phyloP scores from a whole-genome alignment of 2,888 invertebrate species.

The Stenolophus ochropezus region DNA sequence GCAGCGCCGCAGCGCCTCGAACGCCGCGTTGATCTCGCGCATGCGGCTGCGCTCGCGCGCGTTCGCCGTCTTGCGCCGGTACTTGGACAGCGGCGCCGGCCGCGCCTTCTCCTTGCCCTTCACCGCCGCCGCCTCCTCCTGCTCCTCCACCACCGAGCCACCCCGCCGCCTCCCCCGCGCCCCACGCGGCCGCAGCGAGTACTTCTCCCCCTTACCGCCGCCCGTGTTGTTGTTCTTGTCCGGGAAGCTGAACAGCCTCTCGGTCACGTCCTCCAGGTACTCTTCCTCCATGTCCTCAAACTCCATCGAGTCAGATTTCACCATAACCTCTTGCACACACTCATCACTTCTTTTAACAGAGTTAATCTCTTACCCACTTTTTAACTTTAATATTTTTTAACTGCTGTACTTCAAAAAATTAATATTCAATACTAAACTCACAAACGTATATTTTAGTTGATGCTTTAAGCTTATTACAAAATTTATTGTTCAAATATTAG shows the following conservation, averaged over 20 bases:
- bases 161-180: conserved; percentile 63
- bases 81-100: conserved; percentile 79
- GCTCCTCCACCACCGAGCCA: not conserved
- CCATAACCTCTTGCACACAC: not conserved
- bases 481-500: no score
- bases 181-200: conserved; percentile 71
- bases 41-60: conserved; percentile 80
- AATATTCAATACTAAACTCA: no score
- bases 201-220: conserved; percentile 70
- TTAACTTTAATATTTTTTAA: no score
- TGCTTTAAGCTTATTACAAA: no score
- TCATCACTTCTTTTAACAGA: no score
- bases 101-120: conserved; percentile 70
- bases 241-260: conserved; percentile 68
- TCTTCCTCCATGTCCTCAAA: conserved; percentile 65
- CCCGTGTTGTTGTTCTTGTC: conserved; percentile 71
- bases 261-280: conserved; percentile 69
- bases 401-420: no score
- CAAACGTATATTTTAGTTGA: no score
- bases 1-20: conserved; percentile 77
- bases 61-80: conserved; percentile 81
- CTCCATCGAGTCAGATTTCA: not conserved
- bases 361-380: no score
- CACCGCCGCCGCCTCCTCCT: not conserved
- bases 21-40: conserved; percentile 82